These are phyloP conservation scores for Hippocampus zosterae DNA, from an alignment of 2,113 vertebrate species.

Conservation along the genomic window DNA sequence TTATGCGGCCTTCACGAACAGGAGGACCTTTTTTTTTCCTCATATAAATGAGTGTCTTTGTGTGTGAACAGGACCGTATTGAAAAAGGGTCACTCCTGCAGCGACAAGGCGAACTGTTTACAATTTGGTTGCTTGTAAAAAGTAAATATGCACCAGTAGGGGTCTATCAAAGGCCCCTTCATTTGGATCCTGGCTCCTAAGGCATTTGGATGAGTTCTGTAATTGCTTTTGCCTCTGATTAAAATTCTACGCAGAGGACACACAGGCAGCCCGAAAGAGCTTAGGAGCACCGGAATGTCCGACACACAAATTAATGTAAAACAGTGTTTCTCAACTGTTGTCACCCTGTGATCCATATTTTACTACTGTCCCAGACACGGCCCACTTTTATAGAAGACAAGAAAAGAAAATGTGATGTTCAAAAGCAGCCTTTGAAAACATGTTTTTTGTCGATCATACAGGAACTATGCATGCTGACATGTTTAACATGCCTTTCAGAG, in stretches of 20 bases:
- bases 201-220: constrained; percentile 50
- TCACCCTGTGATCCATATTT: too few relatives aligned
- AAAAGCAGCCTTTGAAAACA: too few relatives aligned
- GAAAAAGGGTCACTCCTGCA: constrained; percentile 35
- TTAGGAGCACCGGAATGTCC: background rate
- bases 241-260: constrained; percentile 55
- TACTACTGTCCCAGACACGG: background rate
- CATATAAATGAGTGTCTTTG: constrained; percentile 18
- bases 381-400: too few relatives aligned
- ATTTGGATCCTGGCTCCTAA: constrained; percentile 44
- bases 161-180: constrained; percentile 66
- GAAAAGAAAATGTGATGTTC: too few relatives aligned
- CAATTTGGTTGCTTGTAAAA: constrained; percentile 64
- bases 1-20: background rate
- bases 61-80: constrained; percentile 44
- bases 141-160: constrained; percentile 58
- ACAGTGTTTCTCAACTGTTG: too few relatives aligned
- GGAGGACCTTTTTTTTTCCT: background rate
- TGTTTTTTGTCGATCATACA: too few relatives aligned
- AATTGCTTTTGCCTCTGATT: constrained; percentile 49
- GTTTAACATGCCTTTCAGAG: too few relatives aligned
- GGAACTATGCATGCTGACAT: too few relatives aligned
- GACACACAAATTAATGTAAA: background rate
- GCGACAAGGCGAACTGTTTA: constrained; percentile 66
- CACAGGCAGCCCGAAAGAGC: constrained; percentile 36